A percentile compares a stretch with the other conserved stretches of the same genome.
phyloP scores from a whole-genome alignment of 2,113 vertebrate genomes.

The Cyanocitta stelleri region DNA sequence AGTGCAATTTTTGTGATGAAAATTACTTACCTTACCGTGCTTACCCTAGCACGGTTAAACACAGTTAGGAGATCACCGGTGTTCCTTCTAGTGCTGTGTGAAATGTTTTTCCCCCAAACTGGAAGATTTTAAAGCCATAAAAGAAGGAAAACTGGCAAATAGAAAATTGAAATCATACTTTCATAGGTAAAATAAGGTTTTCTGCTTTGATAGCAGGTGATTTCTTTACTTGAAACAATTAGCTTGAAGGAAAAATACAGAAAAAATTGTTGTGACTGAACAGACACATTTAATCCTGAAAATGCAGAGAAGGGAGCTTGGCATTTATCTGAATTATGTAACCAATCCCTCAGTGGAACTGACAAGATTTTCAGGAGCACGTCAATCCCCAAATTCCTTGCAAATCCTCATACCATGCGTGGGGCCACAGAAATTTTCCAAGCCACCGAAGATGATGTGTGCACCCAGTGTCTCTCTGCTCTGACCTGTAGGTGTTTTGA shows the following conservation, averaged over 20 bases:
- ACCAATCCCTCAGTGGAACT: slow-evolving; percentile 35
- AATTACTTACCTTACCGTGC: not conserved
- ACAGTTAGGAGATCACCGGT: not conserved
- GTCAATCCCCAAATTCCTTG: not conserved
- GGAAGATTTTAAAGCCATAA: not conserved
- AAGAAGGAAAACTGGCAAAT: not conserved
- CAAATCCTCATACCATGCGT: not conserved
- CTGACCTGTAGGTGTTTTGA: not conserved
- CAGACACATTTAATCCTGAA: slow-evolving; percentile 27
- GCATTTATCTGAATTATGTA: slow-evolving; percentile 57
- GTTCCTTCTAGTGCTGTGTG: not conserved
- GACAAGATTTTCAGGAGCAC: slow-evolving; percentile 37
- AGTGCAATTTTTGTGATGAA: not conserved
- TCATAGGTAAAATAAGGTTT: not conserved
- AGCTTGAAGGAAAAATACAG: not conserved
- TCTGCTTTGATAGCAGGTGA: not conserved
- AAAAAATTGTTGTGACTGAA: not conserved
- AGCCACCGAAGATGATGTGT: not conserved
- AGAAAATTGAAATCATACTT: not conserved
- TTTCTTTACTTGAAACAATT: not conserved
- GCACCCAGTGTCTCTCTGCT: rapidly evolving
- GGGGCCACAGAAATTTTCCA: not conserved
- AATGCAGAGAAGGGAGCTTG: slow-evolving; percentile 4
- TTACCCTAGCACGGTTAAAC: not conserved
- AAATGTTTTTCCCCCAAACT: rapidly evolving